phyloP scores from a whole-genome alignment of 2,113 vertebrate species.

The Petaurus breviceps region DNA sequence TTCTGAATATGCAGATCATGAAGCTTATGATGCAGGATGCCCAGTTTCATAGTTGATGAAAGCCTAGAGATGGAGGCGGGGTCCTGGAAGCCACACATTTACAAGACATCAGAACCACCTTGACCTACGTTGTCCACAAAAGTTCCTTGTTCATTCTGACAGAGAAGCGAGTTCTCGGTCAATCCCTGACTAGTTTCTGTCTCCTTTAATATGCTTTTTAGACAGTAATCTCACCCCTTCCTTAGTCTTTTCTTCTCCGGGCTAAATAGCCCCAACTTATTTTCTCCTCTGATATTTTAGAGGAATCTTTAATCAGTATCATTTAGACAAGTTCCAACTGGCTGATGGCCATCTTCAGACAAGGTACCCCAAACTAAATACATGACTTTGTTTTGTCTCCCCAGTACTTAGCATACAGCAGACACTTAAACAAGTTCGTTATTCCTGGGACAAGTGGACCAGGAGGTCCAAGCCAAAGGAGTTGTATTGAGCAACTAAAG shows the following conservation, averaged over 20 bases:
- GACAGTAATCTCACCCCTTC: too few species aligned
- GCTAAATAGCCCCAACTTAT: background rate
- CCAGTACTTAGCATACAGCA: too few species aligned
- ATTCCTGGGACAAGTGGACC: too few species aligned
- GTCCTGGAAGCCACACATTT: background rate
- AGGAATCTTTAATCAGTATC: background rate
- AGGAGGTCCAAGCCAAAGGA: too few species aligned
- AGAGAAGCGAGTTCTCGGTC: background rate
- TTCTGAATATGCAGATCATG: background rate
- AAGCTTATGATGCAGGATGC: background rate
- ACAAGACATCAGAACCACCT: background rate
- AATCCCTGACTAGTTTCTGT: background rate
- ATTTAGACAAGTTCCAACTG: background rate
- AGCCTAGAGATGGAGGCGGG: background rate
- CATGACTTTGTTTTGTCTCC: too few species aligned
- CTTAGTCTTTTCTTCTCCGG: background rate
- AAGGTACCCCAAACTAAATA: too few species aligned
- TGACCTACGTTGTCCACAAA: background rate
- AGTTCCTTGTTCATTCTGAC: background rate
- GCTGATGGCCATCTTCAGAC: background rate
- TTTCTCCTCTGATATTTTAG: background rate
- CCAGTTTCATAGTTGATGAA: background rate
- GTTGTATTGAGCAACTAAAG: too few species aligned
- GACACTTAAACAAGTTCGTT: too few species aligned
- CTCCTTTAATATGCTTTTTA: background rate